phyloP scores from a whole-genome alignment of 2,113 vertebrate species.

The Hypocryptadius cinnamomeus region DNA sequence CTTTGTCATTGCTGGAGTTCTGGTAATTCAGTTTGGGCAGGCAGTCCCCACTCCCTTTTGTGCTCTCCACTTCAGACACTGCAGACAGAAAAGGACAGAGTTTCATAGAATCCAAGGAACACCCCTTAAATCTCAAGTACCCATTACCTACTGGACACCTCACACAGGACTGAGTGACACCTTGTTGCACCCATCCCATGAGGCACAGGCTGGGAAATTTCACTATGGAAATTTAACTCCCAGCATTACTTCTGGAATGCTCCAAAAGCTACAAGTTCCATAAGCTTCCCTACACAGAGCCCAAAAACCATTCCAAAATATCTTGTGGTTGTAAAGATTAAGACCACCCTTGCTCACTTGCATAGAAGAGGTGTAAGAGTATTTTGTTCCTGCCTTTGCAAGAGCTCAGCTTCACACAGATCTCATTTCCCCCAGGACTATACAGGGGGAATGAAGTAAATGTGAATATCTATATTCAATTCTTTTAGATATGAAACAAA shows the following conservation, averaged over 20 bases:
- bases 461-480: not conserved
- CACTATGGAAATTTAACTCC: not conserved
- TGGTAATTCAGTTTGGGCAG: conserved; percentile 67
- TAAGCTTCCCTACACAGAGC: not conserved
- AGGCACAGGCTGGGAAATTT: not conserved
- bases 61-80: conserved; percentile 75
- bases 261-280: not conserved
- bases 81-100: not conserved
- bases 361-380: not conserved
- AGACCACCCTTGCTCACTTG: not conserved
- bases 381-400: not conserved
- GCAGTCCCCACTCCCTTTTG: conserved; percentile 74
- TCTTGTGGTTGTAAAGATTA: not conserved
- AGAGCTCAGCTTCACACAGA: not conserved
- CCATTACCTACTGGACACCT: not conserved
- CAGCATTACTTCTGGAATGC: not conserved
- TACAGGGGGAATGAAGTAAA: not conserved
- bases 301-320: not conserved
- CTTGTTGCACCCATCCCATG: fast-evolving
- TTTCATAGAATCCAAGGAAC: not conserved
- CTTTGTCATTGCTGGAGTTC: not conserved
- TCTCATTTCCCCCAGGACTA: not conserved
- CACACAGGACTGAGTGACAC: not conserved
- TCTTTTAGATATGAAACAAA: not conserved
- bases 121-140: not conserved